Conservation (phyloP, 2,888 invertebrate species). For the Machimus atricapillus region DNA sequence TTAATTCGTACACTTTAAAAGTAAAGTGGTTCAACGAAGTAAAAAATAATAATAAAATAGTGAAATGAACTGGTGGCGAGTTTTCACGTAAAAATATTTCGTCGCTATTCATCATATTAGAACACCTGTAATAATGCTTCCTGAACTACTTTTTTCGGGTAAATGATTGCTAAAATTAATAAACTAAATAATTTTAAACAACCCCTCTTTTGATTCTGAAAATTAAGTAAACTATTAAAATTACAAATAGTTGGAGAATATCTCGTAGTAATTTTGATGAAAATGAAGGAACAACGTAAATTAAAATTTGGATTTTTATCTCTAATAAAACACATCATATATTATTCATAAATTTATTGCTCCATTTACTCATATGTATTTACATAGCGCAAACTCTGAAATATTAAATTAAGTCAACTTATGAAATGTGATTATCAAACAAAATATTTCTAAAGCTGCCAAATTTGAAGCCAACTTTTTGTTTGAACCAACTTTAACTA, state of each 20-base stretch:
- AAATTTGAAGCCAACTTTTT: too few relatives aligned
- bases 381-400: too few relatives aligned
- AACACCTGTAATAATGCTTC: constrained; percentile 43
- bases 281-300: not conserved
- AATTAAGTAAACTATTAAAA: too few relatives aligned
- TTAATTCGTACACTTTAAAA: not conserved
- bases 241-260: not conserved
- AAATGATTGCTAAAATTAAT: not conserved
- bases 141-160: constrained; percentile 48
- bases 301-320: too few relatives aligned
- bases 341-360: not conserved
- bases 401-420: too few relatives aligned
- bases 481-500: too few relatives aligned
- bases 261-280: not conserved
- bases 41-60: not conserved
- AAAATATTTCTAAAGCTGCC: too few relatives aligned
- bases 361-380: too few relatives aligned
- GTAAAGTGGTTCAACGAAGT: not conserved
- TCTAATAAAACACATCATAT: too few relatives aligned
- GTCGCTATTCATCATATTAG: not conserved
- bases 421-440: too few relatives aligned
- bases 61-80: not conserved
- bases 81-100: not conserved
- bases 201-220: too few relatives aligned
- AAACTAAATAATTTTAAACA: not conserved